Evolutionary conservation across 2,797 vertebrate species (phyloP), one percentile per base, ranked within the genome.

Genomic region (Acanthurus tractus): DNA sequence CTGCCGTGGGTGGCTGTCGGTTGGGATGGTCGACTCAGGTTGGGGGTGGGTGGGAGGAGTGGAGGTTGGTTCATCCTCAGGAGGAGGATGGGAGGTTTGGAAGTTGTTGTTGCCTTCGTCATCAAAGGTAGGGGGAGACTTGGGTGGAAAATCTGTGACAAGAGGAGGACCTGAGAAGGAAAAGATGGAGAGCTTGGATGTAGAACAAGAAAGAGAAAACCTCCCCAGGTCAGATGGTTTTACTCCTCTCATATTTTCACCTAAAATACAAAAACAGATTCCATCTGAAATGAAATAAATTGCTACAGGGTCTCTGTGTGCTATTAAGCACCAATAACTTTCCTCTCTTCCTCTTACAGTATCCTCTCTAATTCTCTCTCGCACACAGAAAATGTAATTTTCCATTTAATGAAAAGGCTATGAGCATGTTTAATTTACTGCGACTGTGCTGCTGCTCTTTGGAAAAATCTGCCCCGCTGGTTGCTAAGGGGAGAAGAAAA

Each of bases 401-500:
- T 91, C 86, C 90, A 86, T 64, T 50, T 61, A 61, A 64, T 64
- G 69, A 50, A 23, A 54, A 34, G 8, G 74, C 71, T 70, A 13
- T 62, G 72, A 63, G 70, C 79, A 78, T 56, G 25, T 14, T 54
- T 63, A 62, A 61, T 22, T 46, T 48, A 40, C 8, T 40, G 38
- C 3, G 38, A 40, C 38, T 9, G 38, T 40, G 8, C 38, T 40
- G 72, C 75, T 54, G 59, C 61, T 71, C 52, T 15, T 23, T 77
- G 73, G 81, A 82, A 86, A 84, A 84, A 68, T 29, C 54, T 20
- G 46, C 52, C 36, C 50, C 6, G 58, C 85, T 74, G 73, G 90
- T 93, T 90, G 89, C 92, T 89, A 88, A 55, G 91, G 79, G 65
- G 88, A 36, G 72, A 86, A 87, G 11, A 92, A 92, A 82, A 90